Base-by-base conservation (phyloP, 2,888 invertebrate species). In the Malacosoma neustria region DNA sequence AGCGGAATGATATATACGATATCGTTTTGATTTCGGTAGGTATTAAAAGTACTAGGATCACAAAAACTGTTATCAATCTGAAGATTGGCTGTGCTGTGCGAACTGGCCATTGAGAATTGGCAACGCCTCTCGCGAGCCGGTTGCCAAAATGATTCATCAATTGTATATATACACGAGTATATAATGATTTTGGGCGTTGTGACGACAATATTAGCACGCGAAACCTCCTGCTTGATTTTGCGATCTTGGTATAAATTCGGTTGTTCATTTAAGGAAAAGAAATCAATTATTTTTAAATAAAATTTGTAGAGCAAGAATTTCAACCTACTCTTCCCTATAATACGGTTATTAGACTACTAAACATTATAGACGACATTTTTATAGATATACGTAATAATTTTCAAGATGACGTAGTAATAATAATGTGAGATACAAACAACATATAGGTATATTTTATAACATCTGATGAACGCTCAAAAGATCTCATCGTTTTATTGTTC, bases 91-190 rank as follows among this genome's bases (percentile, higher is more conserved):
- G 38, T 38, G 62, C 65, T 69, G 70, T 64, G 65, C 61, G 54
- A 61, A 67, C 51, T 56, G 51, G 42, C 43, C 51, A 70, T 70
- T 69, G 61, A 56, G 55, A 71, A 72, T 68, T 60, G 71, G 72
- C 58, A 57, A 70, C 84, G 79, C 84, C 84, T 53, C 70, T 64
- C 57, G 58, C 61, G 56, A 57, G 72, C 71, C 64, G 63, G 67
- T 73, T 74, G 76, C 79, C 73, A 81, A 80, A 79, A 79, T 73
- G 69, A 75, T 54, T 77, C 71, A 77, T 54, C 53, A 22, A 45
- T 22, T 9, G 6, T 22, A 22, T 22, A 34, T 34, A 34, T 34
- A 34, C 34, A 7, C 9, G 22, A 22, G 22, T 22, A 22, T 22
- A 22, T 22, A 22, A 22, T 9, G 31, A 9, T 3, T 13, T 14